A percentile compares a stretch with the other conserved stretches of the same genome.
These are phyloP conservation scores for Vulpes ferrilata DNA, from an alignment of 2,113 vertebrate species.

Conservation along the genomic window DNA sequence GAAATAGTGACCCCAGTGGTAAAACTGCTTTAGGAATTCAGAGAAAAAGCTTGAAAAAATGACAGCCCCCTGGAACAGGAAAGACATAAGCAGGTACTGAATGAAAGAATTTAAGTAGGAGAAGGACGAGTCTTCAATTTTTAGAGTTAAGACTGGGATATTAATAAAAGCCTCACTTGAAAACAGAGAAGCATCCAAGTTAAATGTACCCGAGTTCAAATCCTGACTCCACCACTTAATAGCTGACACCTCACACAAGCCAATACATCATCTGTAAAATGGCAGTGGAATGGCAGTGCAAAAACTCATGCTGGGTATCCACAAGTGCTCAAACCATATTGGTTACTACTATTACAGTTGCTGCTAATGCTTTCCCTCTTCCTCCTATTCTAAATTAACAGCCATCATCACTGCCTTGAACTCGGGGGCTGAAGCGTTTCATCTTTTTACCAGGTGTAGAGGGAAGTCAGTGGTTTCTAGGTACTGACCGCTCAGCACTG, in stretches of 20 bases:
- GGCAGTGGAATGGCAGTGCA: not conserved
- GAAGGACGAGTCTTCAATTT: not conserved
- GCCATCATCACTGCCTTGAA: not conserved
- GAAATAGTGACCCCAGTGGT: constrained; percentile 6
- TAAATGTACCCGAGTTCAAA: not conserved
- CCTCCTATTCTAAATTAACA: not conserved
- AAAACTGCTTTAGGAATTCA: constrained; percentile 53
- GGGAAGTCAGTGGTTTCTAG: not conserved
- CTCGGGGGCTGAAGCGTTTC: not conserved
- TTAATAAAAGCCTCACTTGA: not conserved
- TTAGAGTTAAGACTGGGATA: constrained; percentile 5
- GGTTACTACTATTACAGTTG: not conserved
- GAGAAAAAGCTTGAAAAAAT: not conserved
- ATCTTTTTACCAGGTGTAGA: not conserved
- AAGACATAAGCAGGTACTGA: constrained; percentile 11
- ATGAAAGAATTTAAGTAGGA: constrained; percentile 20
- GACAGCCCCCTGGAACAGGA: not conserved
- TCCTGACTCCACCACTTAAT: not conserved
- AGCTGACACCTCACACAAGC: not conserved
- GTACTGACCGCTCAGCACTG: not conserved
- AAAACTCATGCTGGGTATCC: not conserved
- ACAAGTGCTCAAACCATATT: not conserved
- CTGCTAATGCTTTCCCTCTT: not conserved
- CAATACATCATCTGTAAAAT: not conserved
- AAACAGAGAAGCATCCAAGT: constrained; percentile 47